Conservation (phyloP, 2,797 vertebrate species). For the Mormyrops boulengeri region DNA sequence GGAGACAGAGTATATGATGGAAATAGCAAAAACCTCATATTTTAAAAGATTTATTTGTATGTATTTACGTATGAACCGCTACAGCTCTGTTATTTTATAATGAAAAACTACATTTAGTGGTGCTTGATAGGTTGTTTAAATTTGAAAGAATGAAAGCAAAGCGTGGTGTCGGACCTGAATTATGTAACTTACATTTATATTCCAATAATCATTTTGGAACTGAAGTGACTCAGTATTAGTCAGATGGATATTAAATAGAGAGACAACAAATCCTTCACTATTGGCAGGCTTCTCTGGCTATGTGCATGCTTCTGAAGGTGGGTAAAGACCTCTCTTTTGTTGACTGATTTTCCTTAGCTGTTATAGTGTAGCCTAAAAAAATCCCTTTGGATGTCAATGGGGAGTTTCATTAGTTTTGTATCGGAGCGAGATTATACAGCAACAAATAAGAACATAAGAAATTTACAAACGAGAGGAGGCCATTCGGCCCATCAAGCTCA, state of each 20-base stretch:
- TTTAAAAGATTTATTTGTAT: neutral
- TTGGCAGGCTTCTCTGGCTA: neutral
- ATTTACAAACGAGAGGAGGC: too few relatives aligned
- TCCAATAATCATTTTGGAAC: neutral
- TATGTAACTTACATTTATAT: neutral
- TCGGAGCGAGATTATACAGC: neutral
- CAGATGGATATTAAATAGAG: neutral
- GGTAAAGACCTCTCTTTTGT: neutral
- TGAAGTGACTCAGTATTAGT: neutral
- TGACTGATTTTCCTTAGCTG: neutral
- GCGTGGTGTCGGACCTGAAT: neutral
- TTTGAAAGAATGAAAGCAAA: neutral
- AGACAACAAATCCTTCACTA: neutral
- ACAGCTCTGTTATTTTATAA: neutral
- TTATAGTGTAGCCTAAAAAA: neutral
- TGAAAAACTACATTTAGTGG: neutral
- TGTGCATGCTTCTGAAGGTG: neutral
- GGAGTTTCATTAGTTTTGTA: neutral
- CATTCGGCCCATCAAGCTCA: too few relatives aligned
- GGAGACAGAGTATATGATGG: neutral
- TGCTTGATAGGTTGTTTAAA: neutral
- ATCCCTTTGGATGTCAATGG: neutral
- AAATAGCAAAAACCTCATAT: neutral
- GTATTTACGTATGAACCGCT: neutral
- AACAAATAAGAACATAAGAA: neutral